A percentile compares a stretch with the other conserved stretches of the same genome.
These are phyloP conservation scores for Dascillus cervinus DNA, from an alignment of 2,888 invertebrate genomes.

Conservation along the genomic window DNA sequence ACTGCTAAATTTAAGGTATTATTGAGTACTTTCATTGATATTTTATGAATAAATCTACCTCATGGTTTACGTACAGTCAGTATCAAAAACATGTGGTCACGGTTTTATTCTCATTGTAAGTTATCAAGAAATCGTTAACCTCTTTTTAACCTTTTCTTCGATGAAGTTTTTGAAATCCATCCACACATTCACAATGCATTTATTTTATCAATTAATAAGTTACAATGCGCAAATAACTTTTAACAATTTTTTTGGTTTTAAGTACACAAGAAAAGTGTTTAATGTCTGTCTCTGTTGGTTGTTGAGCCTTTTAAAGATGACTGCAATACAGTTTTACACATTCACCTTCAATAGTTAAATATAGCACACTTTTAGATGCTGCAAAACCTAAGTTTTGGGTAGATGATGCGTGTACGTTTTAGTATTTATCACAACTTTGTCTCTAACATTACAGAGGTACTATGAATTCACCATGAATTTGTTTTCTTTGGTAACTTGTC, in stretches of 20 bases:
- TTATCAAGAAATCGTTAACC: neutral
- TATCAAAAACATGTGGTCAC: conserved; percentile 18
- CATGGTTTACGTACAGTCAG: conserved; percentile 16
- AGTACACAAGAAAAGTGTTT: too few species aligned
- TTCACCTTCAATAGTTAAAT: conserved; percentile 18
- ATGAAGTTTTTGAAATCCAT: neutral
- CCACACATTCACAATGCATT: neutral
- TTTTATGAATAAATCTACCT: conserved; percentile 16
- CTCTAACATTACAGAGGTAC: conserved; percentile 15
- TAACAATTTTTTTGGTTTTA: neutral
- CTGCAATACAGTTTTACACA: conserved; percentile 8
- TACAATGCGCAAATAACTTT: too few species aligned
- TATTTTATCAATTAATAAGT: neutral
- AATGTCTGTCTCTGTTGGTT: too few species aligned
- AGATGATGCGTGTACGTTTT: conserved; percentile 13
- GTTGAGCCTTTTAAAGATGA: neutral
- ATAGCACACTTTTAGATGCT: conserved; percentile 13
- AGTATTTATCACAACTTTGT: conserved; percentile 11
- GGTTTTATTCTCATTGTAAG: neutral
- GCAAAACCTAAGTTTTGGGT: conserved; percentile 9
- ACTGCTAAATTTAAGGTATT: too few species aligned
- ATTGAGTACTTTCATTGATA: conserved; percentile 8
- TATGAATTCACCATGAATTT: conserved; percentile 12
- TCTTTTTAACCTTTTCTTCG: neutral
- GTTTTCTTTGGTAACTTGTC: conserved; percentile 10